Conservation (phyloP, 2,113 vertebrate genomes). For the Halichoerus grypus region DNA sequence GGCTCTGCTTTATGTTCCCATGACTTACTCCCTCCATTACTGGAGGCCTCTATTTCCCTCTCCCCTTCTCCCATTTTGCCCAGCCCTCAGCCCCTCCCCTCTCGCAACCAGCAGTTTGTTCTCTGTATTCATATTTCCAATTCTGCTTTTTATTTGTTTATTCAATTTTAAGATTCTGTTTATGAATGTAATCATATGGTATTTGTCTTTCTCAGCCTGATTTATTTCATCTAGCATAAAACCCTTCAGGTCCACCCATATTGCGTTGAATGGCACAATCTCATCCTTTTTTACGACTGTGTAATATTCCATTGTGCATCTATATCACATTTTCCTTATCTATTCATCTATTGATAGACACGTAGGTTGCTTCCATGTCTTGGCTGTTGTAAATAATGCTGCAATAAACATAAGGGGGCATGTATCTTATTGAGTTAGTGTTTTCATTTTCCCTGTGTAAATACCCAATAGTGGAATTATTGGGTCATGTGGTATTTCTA, state of each 20-base stretch:
- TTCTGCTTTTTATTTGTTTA: not conserved
- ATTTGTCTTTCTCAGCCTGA: not conserved
- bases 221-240: not conserved
- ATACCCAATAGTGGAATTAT: not conserved
- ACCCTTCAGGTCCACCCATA: not conserved
- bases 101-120: not conserved
- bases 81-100: not conserved
- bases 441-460: not conserved
- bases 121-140: not conserved
- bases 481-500: not conserved
- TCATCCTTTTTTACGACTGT: not conserved
- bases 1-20: not conserved
- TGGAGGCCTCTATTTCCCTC: not conserved
- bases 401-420: not conserved
- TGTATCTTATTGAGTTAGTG: not conserved
- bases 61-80: not conserved
- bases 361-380: not conserved
- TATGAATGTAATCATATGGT: not conserved
- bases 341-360: not conserved
- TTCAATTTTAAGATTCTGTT: not conserved
- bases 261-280: not conserved
- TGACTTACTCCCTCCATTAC: not conserved
- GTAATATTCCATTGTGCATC: not conserved
- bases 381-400: not conserved
- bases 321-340: not conserved